phyloP scores from a whole-genome alignment of 2,888 invertebrate genomes.

The Apamea crenata region DNA sequence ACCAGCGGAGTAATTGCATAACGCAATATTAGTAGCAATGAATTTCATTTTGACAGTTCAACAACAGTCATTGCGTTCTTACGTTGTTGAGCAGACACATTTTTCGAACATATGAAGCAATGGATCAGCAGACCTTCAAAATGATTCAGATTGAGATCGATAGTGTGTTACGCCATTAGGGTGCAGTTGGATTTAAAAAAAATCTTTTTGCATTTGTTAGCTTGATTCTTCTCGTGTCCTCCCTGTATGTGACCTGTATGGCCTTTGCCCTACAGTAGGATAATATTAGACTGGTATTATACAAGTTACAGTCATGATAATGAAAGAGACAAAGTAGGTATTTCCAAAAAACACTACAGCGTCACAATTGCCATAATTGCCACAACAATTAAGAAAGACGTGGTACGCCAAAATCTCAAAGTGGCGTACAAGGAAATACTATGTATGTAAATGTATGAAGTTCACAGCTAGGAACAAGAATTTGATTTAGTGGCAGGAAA shows the following conservation, averaged over 20 bases:
- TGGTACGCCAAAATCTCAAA: slow-evolving; percentile 27
- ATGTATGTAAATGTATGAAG: slow-evolving; percentile 53
- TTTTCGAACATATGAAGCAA: too few species aligned
- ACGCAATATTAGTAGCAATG: too few species aligned
- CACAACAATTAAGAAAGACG: slow-evolving; percentile 37
- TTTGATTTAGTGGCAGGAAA: slow-evolving; percentile 55
- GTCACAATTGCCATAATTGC: slow-evolving; percentile 30
- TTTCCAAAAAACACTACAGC: not conserved
- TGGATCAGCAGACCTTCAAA: too few species aligned
- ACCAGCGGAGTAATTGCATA: too few species aligned
- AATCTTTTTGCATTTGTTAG: too few species aligned
- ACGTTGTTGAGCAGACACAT: too few species aligned
- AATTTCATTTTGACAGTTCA: too few species aligned
- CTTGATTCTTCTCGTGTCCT: not conserved
- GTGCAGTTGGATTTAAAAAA: too few species aligned
- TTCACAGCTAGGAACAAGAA: slow-evolving; percentile 40
- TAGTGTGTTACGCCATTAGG: too few species aligned
- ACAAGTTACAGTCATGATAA: not conserved
- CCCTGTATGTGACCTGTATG: not conserved
- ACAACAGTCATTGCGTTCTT: too few species aligned
- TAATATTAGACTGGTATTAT: not conserved
- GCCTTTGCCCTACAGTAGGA: not conserved
- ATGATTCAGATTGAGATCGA: too few species aligned
- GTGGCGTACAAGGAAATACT: slow-evolving; percentile 49
- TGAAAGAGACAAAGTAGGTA: not conserved